Percentiles rank a stretch among this genome's conserved stretches.
Conservation (phyloP, 2,888 invertebrate species). For the Sisyra nigra region DNA sequence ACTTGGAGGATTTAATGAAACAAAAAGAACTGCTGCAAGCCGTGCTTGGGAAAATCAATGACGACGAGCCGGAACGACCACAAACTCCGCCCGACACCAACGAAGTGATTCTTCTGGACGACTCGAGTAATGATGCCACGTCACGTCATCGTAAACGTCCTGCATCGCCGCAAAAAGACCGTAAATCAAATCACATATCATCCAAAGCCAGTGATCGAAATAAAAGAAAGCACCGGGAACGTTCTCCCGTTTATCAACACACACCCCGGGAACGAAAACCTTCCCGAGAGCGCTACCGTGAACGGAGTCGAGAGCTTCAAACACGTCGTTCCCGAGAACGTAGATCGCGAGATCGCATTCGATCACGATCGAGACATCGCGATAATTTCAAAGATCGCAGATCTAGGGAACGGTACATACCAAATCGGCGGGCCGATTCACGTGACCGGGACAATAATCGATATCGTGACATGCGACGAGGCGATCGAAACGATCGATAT, state of each 20-base stretch:
- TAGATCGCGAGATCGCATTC: slow-evolving; percentile 17
- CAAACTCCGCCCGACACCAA: slow-evolving; percentile 27
- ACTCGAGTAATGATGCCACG: slow-evolving; percentile 4
- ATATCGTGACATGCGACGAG: slow-evolving; percentile 14
- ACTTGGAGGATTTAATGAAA: slow-evolving; percentile 76
- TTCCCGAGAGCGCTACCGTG: slow-evolving; percentile 4
- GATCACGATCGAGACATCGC: slow-evolving; percentile 21
- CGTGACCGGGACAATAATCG: slow-evolving; percentile 14
- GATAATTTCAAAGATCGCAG: slow-evolving; percentile 19
- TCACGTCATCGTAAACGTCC: slow-evolving; percentile 22
- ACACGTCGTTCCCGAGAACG: slow-evolving; percentile 25
- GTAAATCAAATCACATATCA: slow-evolving; percentile 13
- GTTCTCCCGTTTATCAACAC: not conserved
- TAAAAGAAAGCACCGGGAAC: slow-evolving; percentile 13
- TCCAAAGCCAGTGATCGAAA: slow-evolving; percentile 9
- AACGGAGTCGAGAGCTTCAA: slow-evolving; percentile 25
- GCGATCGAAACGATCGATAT: slow-evolving; percentile 11
- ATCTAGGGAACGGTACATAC: slow-evolving; percentile 17
- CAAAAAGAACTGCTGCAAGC: slow-evolving; percentile 75
- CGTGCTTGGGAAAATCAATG: slow-evolving; percentile 56
- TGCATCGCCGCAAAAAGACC: slow-evolving; percentile 8
- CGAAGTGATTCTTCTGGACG: slow-evolving; percentile 42
- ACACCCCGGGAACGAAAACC: slow-evolving; percentile 24
- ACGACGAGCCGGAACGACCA: slow-evolving; percentile 30
- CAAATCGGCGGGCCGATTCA: slow-evolving; percentile 14